Evolutionary conservation across 2,888 invertebrate genomes (phyloP), one percentile per base, ranked within the genome.

Genomic region (Lepidochitona cinerea): DNA sequence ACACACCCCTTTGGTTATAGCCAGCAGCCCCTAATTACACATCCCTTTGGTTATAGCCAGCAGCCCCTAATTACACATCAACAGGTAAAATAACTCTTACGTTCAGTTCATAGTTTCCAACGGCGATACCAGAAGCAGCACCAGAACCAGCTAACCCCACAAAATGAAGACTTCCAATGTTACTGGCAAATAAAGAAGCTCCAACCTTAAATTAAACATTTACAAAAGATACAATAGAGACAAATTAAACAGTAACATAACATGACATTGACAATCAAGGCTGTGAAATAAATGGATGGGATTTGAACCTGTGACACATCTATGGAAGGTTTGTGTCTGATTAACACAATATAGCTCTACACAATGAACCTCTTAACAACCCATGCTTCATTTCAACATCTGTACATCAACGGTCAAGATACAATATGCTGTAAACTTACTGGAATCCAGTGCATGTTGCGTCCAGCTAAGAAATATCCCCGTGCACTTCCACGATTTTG

Each of bases 401-500:
- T n/a, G n/a, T n/a, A n/a, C n/a, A n/a, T n/a, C 12, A 23, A 9
- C 18, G 41, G 41, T 23, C 36, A 36, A 67, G 36, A 67, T 67
- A 33, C 6, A 67, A 67, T 32, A 33, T 23, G 3, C 36, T 36
- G 26, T 14, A 26, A 53, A 85, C 85, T 85, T 82, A 91, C 92
- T 32, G 91, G 91, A 37, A 92, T 86, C 91, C 91, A 92, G 79
- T 91, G 87, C 91, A 92, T 92, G 71, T 88, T 91, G 54, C 91
- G 81, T 9, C 91, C 91, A 1, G 92, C 92, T 76, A 92, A 79
- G 78, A 92, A 92, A 75, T 92, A 92, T 6, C 92, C 91, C 6
- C 86, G 87, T n/a, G 88, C 86, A 82, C 85, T 87, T 18, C 88
- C 88, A 26, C 89, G 74, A 75, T 89, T 89, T 70, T 84, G 79